phyloP scores from a whole-genome alignment of 2,888 invertebrate genomes.

The Nomada ruficornis region DNA sequence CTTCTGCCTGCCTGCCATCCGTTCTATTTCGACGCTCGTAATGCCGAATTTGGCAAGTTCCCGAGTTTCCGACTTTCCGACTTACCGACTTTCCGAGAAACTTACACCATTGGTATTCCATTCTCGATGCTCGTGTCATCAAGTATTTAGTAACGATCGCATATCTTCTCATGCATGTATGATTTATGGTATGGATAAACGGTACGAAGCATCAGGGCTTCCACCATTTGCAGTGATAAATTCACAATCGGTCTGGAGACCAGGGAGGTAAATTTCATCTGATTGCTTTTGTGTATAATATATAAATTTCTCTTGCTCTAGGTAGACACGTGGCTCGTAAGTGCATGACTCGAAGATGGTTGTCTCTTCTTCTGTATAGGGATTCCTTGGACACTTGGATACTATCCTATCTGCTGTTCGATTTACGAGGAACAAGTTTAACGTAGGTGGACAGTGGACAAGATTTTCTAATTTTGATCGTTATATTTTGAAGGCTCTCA shows the following conservation, averaged over 20 bases:
- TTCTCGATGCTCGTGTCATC: slow-evolving; percentile 57
- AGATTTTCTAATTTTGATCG: slow-evolving; percentile 7
- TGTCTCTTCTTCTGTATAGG: not conserved
- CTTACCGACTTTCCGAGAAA: not conserved
- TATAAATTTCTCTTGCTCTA: slow-evolving; percentile 48
- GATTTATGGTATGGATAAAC: slow-evolving; percentile 52
- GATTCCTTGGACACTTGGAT: not conserved
- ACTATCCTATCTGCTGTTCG: too few species aligned
- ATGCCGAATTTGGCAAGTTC: slow-evolving; percentile 69
- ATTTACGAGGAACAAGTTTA: too few species aligned
- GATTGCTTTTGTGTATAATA: slow-evolving; percentile 30
- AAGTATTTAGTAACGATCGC: slow-evolving; percentile 69
- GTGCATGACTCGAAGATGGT: not conserved
- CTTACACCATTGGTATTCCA: slow-evolving; percentile 59
- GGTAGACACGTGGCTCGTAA: slow-evolving; percentile 20
- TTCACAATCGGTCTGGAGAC: not conserved
- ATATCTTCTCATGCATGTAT: slow-evolving; percentile 35
- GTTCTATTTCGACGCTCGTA: slow-evolving; percentile 48
- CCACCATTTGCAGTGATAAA: slow-evolving; percentile 37
- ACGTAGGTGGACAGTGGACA: too few species aligned
- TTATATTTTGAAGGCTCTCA: not conserved
- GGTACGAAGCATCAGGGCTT: slow-evolving; percentile 17
- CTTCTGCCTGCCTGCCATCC: slow-evolving; percentile 36
- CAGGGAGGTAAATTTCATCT: slow-evolving; percentile 1
- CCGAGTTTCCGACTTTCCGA: slow-evolving; percentile 38